Percentiles rank a stretch among this genome's conserved stretches.
Conservation (phyloP, 92 coral and sea anemone genomes). For the Umimayanthus chanpuru region DNA sequence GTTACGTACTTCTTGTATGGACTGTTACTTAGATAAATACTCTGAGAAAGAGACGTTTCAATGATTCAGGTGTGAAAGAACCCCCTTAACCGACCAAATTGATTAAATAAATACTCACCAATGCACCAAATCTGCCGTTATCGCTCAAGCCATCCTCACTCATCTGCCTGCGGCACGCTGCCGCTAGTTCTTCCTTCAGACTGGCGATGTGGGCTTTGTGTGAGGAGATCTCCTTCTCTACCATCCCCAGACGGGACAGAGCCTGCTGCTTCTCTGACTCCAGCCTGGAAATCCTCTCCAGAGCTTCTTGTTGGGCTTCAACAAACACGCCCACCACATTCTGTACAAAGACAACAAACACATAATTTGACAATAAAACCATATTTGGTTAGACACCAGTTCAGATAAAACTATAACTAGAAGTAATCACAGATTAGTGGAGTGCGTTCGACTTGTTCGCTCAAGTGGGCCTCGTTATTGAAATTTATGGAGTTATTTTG, state of each 20-base stretch:
- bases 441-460: too few relatives aligned
- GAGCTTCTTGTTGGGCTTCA: slow-evolving; percentile 93
- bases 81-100: too few relatives aligned
- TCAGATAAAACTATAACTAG: too few relatives aligned
- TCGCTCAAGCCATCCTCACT: slow-evolving; percentile 91
- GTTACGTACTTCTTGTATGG: too few relatives aligned
- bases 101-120: slow-evolving; percentile 30
- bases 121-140: slow-evolving; percentile 50
- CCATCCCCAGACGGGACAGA: slow-evolving; percentile 70
- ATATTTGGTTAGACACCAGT: too few relatives aligned
- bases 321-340: slow-evolving; percentile 85
- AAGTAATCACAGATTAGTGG: too few relatives aligned
- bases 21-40: too few relatives aligned
- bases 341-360: slow-evolving; percentile 45
- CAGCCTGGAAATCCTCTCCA: slow-evolving; percentile 84
- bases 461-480: too few relatives aligned
- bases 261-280: slow-evolving; percentile 93
- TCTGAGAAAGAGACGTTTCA: too few relatives aligned
- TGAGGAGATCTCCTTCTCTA: slow-evolving; percentile 88
- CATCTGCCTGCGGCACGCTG: slow-evolving; percentile 92
- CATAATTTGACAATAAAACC: too few relatives aligned
- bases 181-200: slow-evolving; percentile 87
- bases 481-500: too few relatives aligned
- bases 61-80: too few relatives aligned
- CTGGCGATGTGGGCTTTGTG: slow-evolving; percentile 90